phyloP scores from a whole-genome alignment of 2,888 invertebrate species.

The Myopa testacea region DNA sequence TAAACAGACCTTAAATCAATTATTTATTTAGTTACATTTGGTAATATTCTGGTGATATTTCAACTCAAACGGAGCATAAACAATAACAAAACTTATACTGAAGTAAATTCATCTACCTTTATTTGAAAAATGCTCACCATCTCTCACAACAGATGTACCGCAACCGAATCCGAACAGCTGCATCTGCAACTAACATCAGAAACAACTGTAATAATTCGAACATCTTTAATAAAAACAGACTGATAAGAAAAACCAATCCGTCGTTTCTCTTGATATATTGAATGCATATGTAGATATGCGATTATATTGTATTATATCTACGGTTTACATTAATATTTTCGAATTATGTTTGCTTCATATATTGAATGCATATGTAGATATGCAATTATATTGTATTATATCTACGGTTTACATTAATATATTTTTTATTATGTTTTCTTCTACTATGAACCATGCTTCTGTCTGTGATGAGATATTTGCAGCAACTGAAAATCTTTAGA shows the following conservation, averaged over 20 bases:
- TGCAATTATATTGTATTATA: not conserved
- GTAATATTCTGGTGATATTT: too few relatives aligned
- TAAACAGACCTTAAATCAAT: too few relatives aligned
- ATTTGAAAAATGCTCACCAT: too few relatives aligned
- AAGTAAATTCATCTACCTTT: too few relatives aligned
- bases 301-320: not conserved
- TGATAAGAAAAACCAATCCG: constrained; percentile 9
- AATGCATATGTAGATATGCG: not conserved
- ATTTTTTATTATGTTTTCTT: not conserved
- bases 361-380: not conserved
- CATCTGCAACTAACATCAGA: constrained; percentile 5
- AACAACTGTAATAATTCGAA: constrained; percentile 25
- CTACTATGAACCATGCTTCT: not conserved
- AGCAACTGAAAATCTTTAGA: not conserved
- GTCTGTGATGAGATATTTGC: not conserved
- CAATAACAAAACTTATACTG: too few relatives aligned
- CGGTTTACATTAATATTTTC: not conserved
- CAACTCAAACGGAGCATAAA: too few relatives aligned
- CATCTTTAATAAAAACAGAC: constrained; percentile 24
- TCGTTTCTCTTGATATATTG: not conserved
- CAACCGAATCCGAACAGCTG: not conserved
- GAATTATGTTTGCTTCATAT: not conserved
- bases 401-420: not conserved
- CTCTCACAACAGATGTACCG: not conserved
- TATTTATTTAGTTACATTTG: too few relatives aligned